Conservation (phyloP, 2,797 vertebrate genomes). For the Perodicticus potto region DNA sequence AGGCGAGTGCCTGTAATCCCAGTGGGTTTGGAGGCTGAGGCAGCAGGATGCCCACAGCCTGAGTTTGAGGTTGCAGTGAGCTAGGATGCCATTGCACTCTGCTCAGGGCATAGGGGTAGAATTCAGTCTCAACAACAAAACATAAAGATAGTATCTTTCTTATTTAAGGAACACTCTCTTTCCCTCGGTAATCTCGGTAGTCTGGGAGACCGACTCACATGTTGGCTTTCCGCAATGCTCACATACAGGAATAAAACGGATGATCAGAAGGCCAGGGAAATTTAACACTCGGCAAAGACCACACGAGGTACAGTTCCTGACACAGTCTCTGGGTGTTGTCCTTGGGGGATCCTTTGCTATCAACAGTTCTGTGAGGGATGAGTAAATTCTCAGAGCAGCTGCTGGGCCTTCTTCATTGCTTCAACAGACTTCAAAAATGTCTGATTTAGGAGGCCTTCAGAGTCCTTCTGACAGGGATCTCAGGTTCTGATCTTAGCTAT, state of each 20-base stretch:
- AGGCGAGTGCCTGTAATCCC: too few species aligned
- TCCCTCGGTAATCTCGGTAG: too few species aligned
- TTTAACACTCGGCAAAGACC: background rate
- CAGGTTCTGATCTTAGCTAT: background rate
- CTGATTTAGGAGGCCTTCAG: background rate
- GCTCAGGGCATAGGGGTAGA: too few species aligned
- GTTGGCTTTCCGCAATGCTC: conserved; percentile 48
- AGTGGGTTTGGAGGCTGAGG: too few species aligned
- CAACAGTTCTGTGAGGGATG: background rate
- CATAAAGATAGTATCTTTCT: background rate
- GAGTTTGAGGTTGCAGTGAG: too few species aligned
- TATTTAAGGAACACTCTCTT: conserved; percentile 33
- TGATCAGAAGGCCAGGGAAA: background rate
- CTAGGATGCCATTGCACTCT: too few species aligned
- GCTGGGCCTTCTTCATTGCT: background rate
- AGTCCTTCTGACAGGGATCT: background rate
- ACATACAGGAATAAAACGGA: conserved; percentile 5
- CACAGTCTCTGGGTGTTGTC: background rate
- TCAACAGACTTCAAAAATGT: background rate
- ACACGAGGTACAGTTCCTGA: background rate
- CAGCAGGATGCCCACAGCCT: too few species aligned
- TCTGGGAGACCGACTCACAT: too few species aligned
- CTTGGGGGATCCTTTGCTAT: background rate
- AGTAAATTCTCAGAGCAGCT: background rate
- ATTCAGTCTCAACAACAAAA: too few species aligned